These are phyloP conservation scores for Idaea aversata DNA, from an alignment of 2,888 invertebrate genomes.

Conservation along the genomic window DNA sequence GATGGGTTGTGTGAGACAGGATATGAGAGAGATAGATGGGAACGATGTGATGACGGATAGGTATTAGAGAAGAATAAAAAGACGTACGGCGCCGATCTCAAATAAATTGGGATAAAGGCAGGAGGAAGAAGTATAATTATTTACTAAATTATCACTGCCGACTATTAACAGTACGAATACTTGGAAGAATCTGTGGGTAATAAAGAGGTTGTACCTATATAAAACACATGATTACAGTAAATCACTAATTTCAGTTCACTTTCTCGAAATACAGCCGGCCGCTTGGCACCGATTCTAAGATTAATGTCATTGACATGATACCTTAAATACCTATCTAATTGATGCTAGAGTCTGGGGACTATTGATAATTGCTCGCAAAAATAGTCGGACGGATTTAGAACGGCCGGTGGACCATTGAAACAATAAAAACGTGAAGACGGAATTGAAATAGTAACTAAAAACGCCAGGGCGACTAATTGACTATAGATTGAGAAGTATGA, in stretches of 20 bases:
- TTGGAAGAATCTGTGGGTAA: too few species aligned
- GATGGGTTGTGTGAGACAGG: too few species aligned
- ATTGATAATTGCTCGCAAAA: not conserved
- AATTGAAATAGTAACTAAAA: not conserved
- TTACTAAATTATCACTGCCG: too few species aligned
- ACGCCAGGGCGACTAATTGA: not conserved
- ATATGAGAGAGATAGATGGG: too few species aligned
- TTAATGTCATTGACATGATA: conserved; percentile 4
- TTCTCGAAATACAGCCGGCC: not conserved
- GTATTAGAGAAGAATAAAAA: too few species aligned
- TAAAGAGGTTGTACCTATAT: not conserved
- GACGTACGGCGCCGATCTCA: too few species aligned
- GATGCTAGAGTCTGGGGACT: not conserved
- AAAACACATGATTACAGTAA: conserved; percentile 7
- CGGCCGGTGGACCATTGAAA: not conserved
- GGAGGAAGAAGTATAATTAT: too few species aligned
- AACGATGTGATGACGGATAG: too few species aligned
- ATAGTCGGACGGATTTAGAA: not conserved
- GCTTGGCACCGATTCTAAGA: not conserved
- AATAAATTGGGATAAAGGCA: too few species aligned
- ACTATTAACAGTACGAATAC: too few species aligned
- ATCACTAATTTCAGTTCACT: conserved; percentile 3
- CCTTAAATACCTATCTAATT: not conserved
- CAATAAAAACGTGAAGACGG: not conserved
- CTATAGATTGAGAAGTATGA: too few species aligned